Evolutionary conservation across 2,888 invertebrate species (phyloP), one percentile per base, ranked within the genome.

Genomic region (Drosophila suboccidentalis): DNA sequence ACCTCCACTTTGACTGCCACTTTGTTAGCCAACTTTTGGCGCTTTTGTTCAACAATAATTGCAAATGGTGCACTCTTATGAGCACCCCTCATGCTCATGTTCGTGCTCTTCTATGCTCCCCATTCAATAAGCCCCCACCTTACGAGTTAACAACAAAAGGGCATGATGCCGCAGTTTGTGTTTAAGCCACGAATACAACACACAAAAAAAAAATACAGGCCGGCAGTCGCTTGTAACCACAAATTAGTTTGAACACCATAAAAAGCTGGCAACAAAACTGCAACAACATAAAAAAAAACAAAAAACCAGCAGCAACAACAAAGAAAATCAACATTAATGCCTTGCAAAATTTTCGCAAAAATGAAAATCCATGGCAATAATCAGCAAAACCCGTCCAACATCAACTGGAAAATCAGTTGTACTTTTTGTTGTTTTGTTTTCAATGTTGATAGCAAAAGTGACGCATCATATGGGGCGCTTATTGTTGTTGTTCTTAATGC

Each of bases 91-190:
- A 57, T 26, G 38, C 19, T 29, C 51, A 41, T 41, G 34, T 34
- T 46, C 57, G 44, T 58, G 71, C 43, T 41, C 63, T 57, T 41
- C 60, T 38, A 57, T 46, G 57, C 46, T 51, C 59, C 62, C 51
- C 62, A 76, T 73, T 80, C 78, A 82, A 80, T 86, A 71, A 62
- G 41, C 54, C 39, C 9, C 46, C 50, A 49, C 71, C 73, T 85
- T 68, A 51, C 58, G 63, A 58, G 53, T 36, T 38, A 55, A 58
- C 79, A 87, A 89, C 88, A 86, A 86, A 86, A 86, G 89, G 85
- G 89, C 88, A 87, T 89, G 90, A 89, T 85, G 86, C 88, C 88
- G 90, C 82, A 85, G 36, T 88, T 89, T 81, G 78, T 75, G 58
- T 55, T 50, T 47, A 36, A 43, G 64, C 50, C 71, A 54, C 66